Percentiles rank a stretch among this genome's conserved stretches.
phyloP scores from a whole-genome alignment of 1,140 invertebrate species.

The Drosophila lacertosa region DNA sequence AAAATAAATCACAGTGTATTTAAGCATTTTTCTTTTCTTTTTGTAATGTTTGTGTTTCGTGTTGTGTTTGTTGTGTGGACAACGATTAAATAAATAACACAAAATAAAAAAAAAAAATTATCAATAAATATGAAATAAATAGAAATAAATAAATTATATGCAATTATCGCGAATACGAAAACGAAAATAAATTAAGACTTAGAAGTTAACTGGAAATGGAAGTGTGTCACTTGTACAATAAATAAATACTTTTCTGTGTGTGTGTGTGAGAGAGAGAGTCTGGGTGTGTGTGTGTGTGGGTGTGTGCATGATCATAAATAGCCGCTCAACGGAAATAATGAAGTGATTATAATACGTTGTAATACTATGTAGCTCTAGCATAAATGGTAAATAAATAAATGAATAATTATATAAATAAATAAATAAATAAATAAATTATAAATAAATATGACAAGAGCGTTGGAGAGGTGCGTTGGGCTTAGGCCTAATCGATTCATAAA shows the following conservation, averaged over 20 bases:
- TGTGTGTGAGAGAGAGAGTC: not conserved
- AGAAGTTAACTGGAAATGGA: constrained; percentile 5
- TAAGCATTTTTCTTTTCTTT: constrained; percentile 70
- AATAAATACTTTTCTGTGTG: constrained; percentile 17
- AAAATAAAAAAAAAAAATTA: constrained; percentile 23
- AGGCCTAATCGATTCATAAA: constrained; percentile 20
- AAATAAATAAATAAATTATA: constrained; percentile 24
- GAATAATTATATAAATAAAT: constrained; percentile 26
- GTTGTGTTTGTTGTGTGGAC: not conserved
- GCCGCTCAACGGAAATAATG: constrained; percentile 2
- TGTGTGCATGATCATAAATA: constrained; percentile 21
- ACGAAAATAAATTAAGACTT: not conserved
- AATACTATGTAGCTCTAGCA: constrained; percentile 21
- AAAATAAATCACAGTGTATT: constrained; percentile 81
- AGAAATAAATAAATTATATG: constrained; percentile 29
- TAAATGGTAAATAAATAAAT: constrained; percentile 32
- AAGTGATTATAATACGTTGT: constrained; percentile 10
- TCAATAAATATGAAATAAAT: constrained; percentile 37
- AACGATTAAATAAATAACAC: constrained; percentile 40
- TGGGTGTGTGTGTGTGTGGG: constrained; percentile 5
- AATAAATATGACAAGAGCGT: constrained; percentile 2
- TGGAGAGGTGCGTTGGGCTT: not conserved
- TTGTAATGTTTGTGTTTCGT: constrained; percentile 21
- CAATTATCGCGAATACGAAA: not conserved
- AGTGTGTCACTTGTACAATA: constrained; percentile 17